Evolutionary conservation across 2,797 vertebrate genomes (phyloP), one percentile per base, ranked within the genome.

Genomic region (Coendou prehensilis): DNA sequence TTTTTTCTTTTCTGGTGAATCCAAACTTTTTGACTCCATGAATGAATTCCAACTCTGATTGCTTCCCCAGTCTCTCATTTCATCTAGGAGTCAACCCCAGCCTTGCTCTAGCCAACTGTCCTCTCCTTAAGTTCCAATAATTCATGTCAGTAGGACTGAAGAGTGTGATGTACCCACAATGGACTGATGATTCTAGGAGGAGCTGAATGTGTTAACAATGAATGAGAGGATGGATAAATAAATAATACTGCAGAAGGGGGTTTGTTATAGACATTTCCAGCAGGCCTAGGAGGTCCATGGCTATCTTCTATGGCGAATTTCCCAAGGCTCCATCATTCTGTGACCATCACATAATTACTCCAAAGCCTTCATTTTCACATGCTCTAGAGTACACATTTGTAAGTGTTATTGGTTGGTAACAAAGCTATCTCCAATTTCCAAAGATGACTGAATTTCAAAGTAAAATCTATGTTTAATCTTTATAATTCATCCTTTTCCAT

Each of bases 371-470:
- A 47, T 20, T 93, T 54, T 90, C 52, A 71, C 9, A 73, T 71
- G 28, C 3, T 5, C 78, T 33, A 89, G 28, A 26, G n/a, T n/a
- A 57, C 18, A 88, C 13, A 89, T 47, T 80, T 64, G 7, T 61
- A 85, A 84, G 9, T 5, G 5, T 17, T 20, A 79, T 15, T 69
- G 33, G 23, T 0, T 64, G 10, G 13, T 69, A 2, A 45, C 61
- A 82, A 91, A 67, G 13, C 5, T 47, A 22, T 85, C 23, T 63
- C 17, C 22, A 57, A 67, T 87, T 84, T 80, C 28, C 26, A 71
- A 61, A 85, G 6, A 81, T 10, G n/a, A 92, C 28, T 7, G 41
- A 50, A 87, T 63, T 91, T 88, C 57, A 93, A 83, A 93, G 15
- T 4, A 86, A 13, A 84, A 28, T 78, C 9, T 26, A 30, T 63